Evolutionary conservation across 2,888 invertebrate species (phyloP), one percentile per base, ranked within the genome.

Genomic region (Hemistola chrysoprasaria): DNA sequence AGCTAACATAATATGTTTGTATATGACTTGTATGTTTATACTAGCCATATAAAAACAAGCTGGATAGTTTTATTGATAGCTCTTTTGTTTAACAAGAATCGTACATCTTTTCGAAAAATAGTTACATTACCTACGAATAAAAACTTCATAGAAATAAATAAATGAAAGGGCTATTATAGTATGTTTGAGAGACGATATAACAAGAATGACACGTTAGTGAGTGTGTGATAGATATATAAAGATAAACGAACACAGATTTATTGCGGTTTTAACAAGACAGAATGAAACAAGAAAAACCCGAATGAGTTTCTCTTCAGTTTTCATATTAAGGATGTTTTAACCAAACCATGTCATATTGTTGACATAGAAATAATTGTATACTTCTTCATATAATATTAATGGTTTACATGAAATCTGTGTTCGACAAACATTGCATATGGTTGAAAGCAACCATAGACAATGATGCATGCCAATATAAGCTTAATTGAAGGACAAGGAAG

Each of bases 401-500:
- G n/a, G n/a, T n/a, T 20, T 6, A 16, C 21, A 7, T 5, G n/a
- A n/a, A n/a, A 29, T 72, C 62, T 65, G 59, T 62, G 51, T 56
- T 65, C 57, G 66, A 66, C 53, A 3, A 40, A 56, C 48, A 48
- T 67, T 71, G 70, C 65, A 65, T 63, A 41, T 69, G 70, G 63
- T 65, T 65, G 48, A 50, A 40, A 34, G 16, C 7, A 20, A 35
- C 53, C 66, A 65, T 55, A 66, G 70, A 53, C 65, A 70, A 58
- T 62, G 56, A 34, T 78, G 86, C 86, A 87, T 86, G 86, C 76
- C 53, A 3, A 63, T 38, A 50, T 71, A 68, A 76, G 83, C 85
- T 85, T 77, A 64, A 65, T 56, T 59, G 75, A 83, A 83, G 84
- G 83, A 80, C 83, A 81, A 74, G 81, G 82, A 83, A 73, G 78